Percentiles rank a stretch among this genome's conserved stretches.
phyloP scores from a whole-genome alignment of 2,113 vertebrate genomes.

The Colius striatus region DNA sequence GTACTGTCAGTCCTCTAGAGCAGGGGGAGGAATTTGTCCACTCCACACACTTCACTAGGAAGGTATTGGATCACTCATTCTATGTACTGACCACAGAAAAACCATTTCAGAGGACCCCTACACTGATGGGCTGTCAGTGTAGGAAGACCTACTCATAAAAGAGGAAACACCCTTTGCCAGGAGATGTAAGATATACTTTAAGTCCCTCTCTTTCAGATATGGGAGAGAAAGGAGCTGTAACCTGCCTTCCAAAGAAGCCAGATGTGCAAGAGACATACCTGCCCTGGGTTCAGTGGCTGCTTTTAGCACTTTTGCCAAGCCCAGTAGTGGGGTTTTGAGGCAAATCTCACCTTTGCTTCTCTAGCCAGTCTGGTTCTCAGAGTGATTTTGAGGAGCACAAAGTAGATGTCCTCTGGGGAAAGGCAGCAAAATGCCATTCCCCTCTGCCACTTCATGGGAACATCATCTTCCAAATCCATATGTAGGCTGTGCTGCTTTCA shows the following conservation, averaged over 20 bases:
- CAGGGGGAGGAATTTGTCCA: not conserved
- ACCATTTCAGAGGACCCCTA: not conserved
- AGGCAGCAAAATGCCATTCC: not conserved
- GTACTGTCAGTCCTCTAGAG: not conserved
- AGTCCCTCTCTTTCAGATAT: not conserved
- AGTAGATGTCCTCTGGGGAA: not conserved
- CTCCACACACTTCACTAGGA: not conserved
- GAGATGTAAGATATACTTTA: not conserved
- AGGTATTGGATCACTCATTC: not conserved
- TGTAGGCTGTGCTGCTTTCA: not conserved
- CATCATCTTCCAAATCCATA: not conserved
- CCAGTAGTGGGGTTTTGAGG: not conserved
- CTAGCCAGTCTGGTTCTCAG: not conserved
- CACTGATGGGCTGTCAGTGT: not conserved
- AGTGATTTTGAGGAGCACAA: not conserved
- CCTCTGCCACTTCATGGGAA: not conserved
- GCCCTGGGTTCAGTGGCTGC: not conserved
- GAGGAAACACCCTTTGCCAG: not conserved
- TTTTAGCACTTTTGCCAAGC: not conserved
- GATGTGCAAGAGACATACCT: fast-evolving
- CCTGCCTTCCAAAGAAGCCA: not conserved
- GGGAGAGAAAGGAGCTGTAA: not conserved
- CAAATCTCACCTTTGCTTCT: not conserved
- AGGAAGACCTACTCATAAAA: not conserved
- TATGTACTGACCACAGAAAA: not conserved